A percentile compares a stretch with the other conserved stretches of the same genome.
These are phyloP conservation scores for Cenopis cana DNA, from an alignment of 2,888 invertebrate species.

Conservation along the genomic window DNA sequence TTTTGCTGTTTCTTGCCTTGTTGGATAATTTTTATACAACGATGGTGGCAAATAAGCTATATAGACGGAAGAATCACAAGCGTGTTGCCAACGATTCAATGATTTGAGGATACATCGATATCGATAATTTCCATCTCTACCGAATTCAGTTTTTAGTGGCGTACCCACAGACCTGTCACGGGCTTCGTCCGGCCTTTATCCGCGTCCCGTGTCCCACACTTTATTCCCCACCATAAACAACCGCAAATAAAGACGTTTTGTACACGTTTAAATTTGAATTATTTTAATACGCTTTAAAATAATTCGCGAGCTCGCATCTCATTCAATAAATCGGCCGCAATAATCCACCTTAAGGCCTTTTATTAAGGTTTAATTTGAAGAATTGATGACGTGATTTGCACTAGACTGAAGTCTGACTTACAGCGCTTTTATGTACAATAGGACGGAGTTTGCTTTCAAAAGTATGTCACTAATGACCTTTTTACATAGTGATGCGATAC, in stretches of 20 bases:
- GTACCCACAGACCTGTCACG: slow-evolving; percentile 61
- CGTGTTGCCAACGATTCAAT: no score
- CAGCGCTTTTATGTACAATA: not conserved
- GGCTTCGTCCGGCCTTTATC: slow-evolving; percentile 73
- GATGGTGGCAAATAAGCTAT: no score
- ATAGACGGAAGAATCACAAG: no score
- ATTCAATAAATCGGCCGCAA: not conserved
- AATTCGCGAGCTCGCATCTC: slow-evolving; percentile 16
- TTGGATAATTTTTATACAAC: no score
- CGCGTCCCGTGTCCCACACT: slow-evolving; percentile 75
- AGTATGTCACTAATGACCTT: slow-evolving; percentile 2
- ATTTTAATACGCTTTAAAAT: slow-evolving; percentile 67
- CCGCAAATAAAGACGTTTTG: slow-evolving; percentile 78
- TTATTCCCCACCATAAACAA: slow-evolving; percentile 78
- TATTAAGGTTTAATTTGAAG: slow-evolving; percentile 5
- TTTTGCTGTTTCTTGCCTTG: no score
- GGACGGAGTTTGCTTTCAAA: not conserved
- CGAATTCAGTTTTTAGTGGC: slow-evolving; percentile 66
- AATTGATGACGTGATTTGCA: slow-evolving; percentile 9
- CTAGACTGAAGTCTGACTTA: not conserved
- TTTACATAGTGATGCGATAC: slow-evolving; percentile 47
- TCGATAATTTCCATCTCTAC: slow-evolving; percentile 55
- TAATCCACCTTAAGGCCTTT: not conserved
- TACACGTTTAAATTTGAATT: slow-evolving; percentile 79
- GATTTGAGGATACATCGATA: slow-evolving; percentile 50